Evolutionary conservation across 1,140 invertebrate species (phyloP).

Genomic region (Spodoptera litura): DNA sequence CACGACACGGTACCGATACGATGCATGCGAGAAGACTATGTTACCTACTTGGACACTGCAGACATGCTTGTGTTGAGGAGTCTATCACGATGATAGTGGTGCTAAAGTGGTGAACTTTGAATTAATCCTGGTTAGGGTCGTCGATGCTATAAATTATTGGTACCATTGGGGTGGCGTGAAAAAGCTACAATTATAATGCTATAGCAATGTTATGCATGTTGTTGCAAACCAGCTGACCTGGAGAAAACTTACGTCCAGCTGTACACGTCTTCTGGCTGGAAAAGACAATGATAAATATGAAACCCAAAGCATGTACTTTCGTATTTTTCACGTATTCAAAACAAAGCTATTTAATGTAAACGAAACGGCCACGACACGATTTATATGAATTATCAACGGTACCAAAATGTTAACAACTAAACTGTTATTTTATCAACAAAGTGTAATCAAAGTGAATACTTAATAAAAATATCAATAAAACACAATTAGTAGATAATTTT

Average conservation of each 20-base stretch:
- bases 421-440: conserved; percentile 22
- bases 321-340: not conserved
- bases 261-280: no score
- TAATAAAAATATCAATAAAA: conserved; percentile 30
- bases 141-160: no score
- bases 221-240: not conserved
- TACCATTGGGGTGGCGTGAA: no score
- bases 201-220: no score
- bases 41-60: not conserved
- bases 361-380: conserved; percentile 25
- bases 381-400: conserved; percentile 1
- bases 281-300: no score
- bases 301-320: not conserved
- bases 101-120: no score
- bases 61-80: not conserved
- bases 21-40: not conserved
- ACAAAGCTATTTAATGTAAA: not conserved
- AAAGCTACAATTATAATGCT: no score
- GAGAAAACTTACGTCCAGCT: no score
- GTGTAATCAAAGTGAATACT: not conserved
- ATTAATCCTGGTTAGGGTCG: no score
- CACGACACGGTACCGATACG: conserved; percentile 8
- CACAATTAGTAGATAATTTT: conserved; percentile 28
- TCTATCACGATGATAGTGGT: no score
- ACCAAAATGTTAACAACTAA: not conserved